These are phyloP conservation scores for Dendroctonus valens DNA, from an alignment of 1,140 invertebrate species.

Conservation along the genomic window DNA sequence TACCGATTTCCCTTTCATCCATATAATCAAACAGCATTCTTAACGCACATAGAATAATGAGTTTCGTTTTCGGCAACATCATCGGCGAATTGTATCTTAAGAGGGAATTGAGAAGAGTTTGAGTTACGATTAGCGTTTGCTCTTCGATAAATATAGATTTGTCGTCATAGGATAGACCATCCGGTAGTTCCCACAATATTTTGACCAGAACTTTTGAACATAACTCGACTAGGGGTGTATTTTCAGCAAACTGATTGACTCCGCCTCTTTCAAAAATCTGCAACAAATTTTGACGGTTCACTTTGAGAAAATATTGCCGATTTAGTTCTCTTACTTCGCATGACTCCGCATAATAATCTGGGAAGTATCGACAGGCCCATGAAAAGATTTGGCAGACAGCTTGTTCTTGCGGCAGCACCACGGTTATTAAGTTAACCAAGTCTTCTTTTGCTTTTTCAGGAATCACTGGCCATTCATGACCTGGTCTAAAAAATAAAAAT, in stretches of 20 bases:
- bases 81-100: slow-evolving; percentile 35
- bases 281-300: slow-evolving; percentile 7
- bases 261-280: slow-evolving; percentile 42
- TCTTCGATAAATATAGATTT: slow-evolving; percentile 45
- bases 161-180: slow-evolving; percentile 42
- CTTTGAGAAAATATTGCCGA: neutral
- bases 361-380: slow-evolving; percentile 39
- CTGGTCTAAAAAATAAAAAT: slow-evolving; percentile 31
- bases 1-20: slow-evolving; percentile 35
- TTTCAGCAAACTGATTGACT: slow-evolving; percentile 41
- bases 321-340: slow-evolving; percentile 33
- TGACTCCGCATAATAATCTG: slow-evolving; percentile 26
- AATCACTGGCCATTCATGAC: slow-evolving; percentile 34
- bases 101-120: slow-evolving; percentile 38
- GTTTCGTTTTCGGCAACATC: slow-evolving; percentile 38
- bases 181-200: slow-evolving; percentile 42
- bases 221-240: slow-evolving; percentile 35
- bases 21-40: slow-evolving; percentile 39
- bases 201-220: slow-evolving; percentile 34
- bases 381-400: slow-evolving; percentile 38
- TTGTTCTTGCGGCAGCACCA: slow-evolving; percentile 32
- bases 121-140: slow-evolving; percentile 40
- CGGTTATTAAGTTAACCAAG: slow-evolving; percentile 30
- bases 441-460: slow-evolving; percentile 39
- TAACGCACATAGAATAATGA: slow-evolving; percentile 40